These are phyloP conservation scores for Salarias fasciatus DNA, from an alignment of 2,797 vertebrate genomes.

Conservation along the genomic window DNA sequence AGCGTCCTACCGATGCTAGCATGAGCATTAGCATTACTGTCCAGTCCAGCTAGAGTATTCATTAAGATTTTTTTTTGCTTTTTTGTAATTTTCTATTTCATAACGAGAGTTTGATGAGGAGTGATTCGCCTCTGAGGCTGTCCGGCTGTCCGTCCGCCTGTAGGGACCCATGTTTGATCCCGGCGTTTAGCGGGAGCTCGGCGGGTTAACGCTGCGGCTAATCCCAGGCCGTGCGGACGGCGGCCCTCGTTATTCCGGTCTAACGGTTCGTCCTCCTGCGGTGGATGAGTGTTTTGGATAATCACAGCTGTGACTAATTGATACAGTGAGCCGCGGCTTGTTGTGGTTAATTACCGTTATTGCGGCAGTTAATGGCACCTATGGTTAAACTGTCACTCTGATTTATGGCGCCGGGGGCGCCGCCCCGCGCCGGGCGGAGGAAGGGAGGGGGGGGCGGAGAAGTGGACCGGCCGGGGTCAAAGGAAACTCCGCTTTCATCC, in stretches of 20 bases:
- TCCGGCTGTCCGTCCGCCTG: too few species aligned
- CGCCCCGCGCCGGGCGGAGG: too few species aligned
- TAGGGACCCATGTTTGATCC: too few species aligned
- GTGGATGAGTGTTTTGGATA: slow-evolving; percentile 81
- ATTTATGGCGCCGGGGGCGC: slow-evolving; percentile 43
- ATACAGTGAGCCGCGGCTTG: slow-evolving; percentile 68
- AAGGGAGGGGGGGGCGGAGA: too few species aligned
- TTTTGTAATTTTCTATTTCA: too few species aligned
- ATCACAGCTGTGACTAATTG: slow-evolving; percentile 81
- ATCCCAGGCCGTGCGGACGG: slow-evolving; percentile 62
- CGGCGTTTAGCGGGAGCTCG: slow-evolving; percentile 56
- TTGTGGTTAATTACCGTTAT: slow-evolving; percentile 79
- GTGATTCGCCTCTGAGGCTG: too few species aligned
- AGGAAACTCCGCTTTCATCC: slow-evolving; percentile 65
- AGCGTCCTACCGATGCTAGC: too few species aligned
- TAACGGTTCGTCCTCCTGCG: slow-evolving; percentile 68
- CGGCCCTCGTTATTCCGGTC: slow-evolving; percentile 63
- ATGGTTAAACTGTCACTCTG: slow-evolving; percentile 76
- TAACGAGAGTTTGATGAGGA: too few species aligned
- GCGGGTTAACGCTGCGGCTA: slow-evolving; percentile 69
- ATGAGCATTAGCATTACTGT: too few species aligned
- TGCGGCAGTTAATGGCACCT: slow-evolving; percentile 75
- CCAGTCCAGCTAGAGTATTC: too few species aligned
- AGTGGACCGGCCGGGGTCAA: slow-evolving; percentile 50
- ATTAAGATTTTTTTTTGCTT: too few species aligned